A percentile compares a stretch with the other conserved stretches of the same genome.
These are phyloP conservation scores for Pheosia tremula DNA, from an alignment of 2,888 invertebrate species.

Conservation along the genomic window DNA sequence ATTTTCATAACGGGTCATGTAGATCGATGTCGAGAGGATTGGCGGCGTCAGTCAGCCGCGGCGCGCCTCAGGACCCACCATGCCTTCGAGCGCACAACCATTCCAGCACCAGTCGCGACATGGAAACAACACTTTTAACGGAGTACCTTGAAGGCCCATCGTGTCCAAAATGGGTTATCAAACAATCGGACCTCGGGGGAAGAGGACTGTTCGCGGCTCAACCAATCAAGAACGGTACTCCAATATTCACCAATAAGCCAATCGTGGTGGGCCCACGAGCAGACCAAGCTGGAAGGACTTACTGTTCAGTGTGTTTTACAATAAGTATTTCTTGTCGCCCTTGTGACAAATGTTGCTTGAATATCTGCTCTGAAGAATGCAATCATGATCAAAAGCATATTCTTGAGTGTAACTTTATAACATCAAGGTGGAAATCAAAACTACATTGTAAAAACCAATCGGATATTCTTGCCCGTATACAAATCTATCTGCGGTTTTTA, in stretches of 20 bases:
- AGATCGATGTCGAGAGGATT: constrained; percentile 49
- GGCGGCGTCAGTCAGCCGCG: constrained; percentile 61
- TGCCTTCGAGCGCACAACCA: constrained; percentile 38
- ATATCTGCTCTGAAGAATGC: constrained; percentile 87
- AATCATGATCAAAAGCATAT: constrained; percentile 80
- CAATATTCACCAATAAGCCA: constrained; percentile 88
- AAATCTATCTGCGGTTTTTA: constrained; percentile 62
- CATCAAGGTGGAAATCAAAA: constrained; percentile 73
- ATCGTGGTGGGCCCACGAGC: constrained; percentile 87
- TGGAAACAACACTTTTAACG: constrained; percentile 38
- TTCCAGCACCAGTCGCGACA: constrained; percentile 32
- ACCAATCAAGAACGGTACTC: constrained; percentile 85
- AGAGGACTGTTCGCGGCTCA: constrained; percentile 88
- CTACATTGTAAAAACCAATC: constrained; percentile 36
- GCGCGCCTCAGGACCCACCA: constrained; percentile 43
- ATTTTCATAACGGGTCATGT: constrained; percentile 75
- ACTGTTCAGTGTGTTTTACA: constrained; percentile 87
- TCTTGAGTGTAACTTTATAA: constrained; percentile 86
- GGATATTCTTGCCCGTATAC: constrained; percentile 44
- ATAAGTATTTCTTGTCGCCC: constrained; percentile 56
- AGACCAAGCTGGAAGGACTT: constrained; percentile 73
- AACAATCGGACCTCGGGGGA: constrained; percentile 85
- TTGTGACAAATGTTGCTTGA: constrained; percentile 87
- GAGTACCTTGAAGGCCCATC: constrained; percentile 33
- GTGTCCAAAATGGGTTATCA: constrained; percentile 80